A percentile compares a stretch with the other conserved stretches of the same genome.
These are phyloP conservation scores for Agraylea sexmaculata DNA, from an alignment of 1,140 invertebrate genomes.

Conservation along the genomic window DNA sequence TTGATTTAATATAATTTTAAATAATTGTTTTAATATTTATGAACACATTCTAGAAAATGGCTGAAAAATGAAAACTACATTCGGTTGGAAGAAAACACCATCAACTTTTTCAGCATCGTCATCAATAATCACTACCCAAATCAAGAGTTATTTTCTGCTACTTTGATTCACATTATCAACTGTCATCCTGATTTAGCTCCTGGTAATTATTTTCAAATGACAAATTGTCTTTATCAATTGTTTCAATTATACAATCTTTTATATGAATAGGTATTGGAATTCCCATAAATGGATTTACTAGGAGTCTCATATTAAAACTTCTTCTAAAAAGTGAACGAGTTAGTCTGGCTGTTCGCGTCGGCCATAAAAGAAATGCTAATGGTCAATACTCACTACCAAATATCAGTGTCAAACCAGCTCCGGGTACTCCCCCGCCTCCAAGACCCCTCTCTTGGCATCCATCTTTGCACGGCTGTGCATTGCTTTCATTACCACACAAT, in stretches of 20 bases:
- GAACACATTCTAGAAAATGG: constrained; percentile 31
- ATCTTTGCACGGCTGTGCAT: constrained; percentile 41
- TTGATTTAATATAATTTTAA: constrained; percentile 17
- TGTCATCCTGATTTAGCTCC: constrained; percentile 16
- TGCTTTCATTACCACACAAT: constrained; percentile 60
- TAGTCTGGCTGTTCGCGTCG: constrained; percentile 56
- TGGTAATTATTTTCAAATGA: constrained; percentile 10
- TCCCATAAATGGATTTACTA: constrained; percentile 71
- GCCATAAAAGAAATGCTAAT: constrained; percentile 29
- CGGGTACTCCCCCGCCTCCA: constrained; percentile 31
- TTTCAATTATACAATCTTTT: constrained; percentile 1
- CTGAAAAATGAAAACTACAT: constrained; percentile 45
- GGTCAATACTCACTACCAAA: constrained; percentile 29
- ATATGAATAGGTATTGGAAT: constrained; percentile 25
- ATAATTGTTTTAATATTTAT: constrained; percentile 17
- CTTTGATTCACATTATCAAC: constrained; percentile 53
- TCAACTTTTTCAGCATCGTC: constrained; percentile 62
- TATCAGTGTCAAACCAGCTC: constrained; percentile 25
- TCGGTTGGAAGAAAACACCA: constrained; percentile 59
- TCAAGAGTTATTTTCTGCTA: constrained; percentile 68
- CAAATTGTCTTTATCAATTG: background rate
- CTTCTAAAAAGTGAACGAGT: constrained; percentile 77
- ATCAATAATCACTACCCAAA: constrained; percentile 76
- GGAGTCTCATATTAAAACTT: constrained; percentile 72
- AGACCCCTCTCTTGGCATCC: constrained; percentile 25